phyloP scores from a whole-genome alignment of 2,113 vertebrate genomes.

The Cyprinus carpio region DNA sequence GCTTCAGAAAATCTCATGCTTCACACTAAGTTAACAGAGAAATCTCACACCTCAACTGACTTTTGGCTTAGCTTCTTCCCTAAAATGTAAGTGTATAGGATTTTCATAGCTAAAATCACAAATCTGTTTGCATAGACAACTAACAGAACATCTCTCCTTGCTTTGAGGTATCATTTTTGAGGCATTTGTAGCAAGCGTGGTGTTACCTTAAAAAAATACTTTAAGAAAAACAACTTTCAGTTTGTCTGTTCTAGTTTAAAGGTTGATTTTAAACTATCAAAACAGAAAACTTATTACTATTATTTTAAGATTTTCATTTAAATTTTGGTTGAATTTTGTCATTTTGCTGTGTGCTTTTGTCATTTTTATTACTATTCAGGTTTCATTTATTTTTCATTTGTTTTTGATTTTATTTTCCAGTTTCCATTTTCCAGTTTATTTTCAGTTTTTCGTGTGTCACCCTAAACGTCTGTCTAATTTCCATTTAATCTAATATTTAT shows the following conservation, averaged over 20 bases:
- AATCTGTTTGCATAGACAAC: background rate
- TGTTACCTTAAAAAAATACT: background rate
- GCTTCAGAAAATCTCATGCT: background rate
- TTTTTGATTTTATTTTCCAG: background rate
- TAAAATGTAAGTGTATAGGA: background rate
- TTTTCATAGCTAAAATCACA: background rate
- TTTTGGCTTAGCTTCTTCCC: background rate
- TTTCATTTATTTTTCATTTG: background rate
- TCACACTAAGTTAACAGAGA: background rate
- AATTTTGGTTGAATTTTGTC: background rate
- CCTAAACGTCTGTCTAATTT: background rate
- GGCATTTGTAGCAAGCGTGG: background rate
- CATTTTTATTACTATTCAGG: background rate
- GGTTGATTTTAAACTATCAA: background rate
- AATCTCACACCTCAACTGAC: background rate
- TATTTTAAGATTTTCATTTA: background rate
- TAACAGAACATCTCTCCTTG: background rate
- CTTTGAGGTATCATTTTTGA: background rate
- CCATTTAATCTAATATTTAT: background rate
- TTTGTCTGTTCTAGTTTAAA: background rate
- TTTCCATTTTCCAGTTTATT: background rate
- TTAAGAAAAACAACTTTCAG: background rate
- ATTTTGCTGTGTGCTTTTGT: background rate
- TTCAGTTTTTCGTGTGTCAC: background rate
- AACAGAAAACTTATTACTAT: background rate